Evolutionary conservation across 2,113 vertebrate genomes (phyloP).

Genomic region (Aptenodytes patagonicus): DNA sequence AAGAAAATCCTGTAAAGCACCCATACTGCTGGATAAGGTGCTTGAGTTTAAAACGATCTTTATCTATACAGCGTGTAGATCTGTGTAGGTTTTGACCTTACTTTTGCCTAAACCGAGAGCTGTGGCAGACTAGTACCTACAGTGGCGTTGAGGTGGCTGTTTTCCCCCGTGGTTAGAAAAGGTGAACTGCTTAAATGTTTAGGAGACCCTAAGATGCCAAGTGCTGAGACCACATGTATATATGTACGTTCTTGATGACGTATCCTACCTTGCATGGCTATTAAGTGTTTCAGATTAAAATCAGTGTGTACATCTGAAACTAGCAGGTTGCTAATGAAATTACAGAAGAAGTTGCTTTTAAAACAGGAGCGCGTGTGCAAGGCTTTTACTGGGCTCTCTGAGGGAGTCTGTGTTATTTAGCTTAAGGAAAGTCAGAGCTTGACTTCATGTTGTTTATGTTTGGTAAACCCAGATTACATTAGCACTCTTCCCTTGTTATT

Average conservation of each 20-base stretch:
- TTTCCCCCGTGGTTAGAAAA: neutral
- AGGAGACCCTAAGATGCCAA: neutral
- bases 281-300: neutral
- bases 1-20: neutral
- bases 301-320: neutral
- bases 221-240: accelerated
- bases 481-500: neutral
- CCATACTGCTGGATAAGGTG: neutral
- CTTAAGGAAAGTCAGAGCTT: neutral
- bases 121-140: accelerated
- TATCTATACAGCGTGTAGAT: accelerated
- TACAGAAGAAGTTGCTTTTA: neutral
- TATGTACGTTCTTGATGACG: accelerated
- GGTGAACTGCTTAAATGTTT: neutral
- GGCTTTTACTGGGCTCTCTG: neutral
- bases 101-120: neutral
- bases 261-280: neutral
- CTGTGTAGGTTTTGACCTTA: neutral
- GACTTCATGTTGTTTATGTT: neutral
- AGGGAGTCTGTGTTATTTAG: neutral
- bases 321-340: neutral
- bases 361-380: neutral
- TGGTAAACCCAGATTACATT: neutral
- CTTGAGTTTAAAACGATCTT: neutral
- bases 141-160: neutral